Base-by-base conservation (phyloP, 2,888 invertebrate genomes). In the Thysanoteuthis rhombus region DNA sequence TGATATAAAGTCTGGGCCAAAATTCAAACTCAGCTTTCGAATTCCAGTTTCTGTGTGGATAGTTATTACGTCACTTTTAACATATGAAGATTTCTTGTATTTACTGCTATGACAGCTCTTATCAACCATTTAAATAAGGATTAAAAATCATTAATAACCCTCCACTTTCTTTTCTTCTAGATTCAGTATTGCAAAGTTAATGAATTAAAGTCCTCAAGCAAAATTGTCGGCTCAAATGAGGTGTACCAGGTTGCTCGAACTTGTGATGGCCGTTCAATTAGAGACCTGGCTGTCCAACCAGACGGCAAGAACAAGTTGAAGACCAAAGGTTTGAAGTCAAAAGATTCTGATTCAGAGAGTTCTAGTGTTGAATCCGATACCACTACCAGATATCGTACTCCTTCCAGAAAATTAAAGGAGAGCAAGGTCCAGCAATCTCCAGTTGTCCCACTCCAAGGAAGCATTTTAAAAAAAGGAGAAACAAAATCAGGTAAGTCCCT, bases 401-500 rank as follows among this genome's bases (percentile, higher is more conserved):
- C 40, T 92, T 40, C 42, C 92, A 40, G 32, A 89, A 89, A 89
- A 47, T 40, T 52, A 93, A 75, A 38, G 47, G 45, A 42, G 58
- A 42, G 16, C 6, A 52, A 93, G 32, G 28, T 52, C 19, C 38
- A 32, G 19, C n/a, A 75, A 45, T 94, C 94, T 39, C 94, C 94
- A 22, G 89, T 94, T 32, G 93, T 94, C 19, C 94, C 94, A 22
- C 38, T 94, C 19, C 94, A 94, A 89, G 94, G 94, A 58, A 90
- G 42, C 32, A 93, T 94, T 40, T 93, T 47, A 39, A 93, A 93
- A 40, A 45, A 93, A 89, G 93, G 40, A 89, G 47, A 93, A n/a
- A 38, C 93, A 36, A 89, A 36, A 47, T 45, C 89, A 28, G 90
- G 94, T 93, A 22, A 58, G 5, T 58, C 38, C 6, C 8, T 25